A percentile compares a stretch with the other conserved stretches of the same genome.
Conservation (phyloP, 1,140 invertebrate species). For the Neelides sp. region DNA sequence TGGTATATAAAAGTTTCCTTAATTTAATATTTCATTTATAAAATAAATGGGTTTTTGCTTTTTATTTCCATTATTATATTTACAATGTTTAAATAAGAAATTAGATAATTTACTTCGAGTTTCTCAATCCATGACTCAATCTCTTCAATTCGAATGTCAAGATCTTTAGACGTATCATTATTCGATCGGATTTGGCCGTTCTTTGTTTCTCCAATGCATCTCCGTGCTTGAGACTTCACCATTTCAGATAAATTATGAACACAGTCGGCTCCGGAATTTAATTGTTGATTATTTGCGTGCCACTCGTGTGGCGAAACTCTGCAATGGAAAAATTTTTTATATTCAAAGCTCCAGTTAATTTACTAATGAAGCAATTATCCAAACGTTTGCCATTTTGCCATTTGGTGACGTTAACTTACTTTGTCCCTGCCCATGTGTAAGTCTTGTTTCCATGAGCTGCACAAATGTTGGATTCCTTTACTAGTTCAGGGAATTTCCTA, state of each 20-base stretch:
- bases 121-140: conserved; percentile 13
- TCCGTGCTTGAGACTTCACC: conserved; percentile 12
- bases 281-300: conserved; percentile 22
- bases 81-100: too few relatives aligned
- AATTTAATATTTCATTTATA: too few relatives aligned
- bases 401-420: conserved; percentile 7
- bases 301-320: conserved; percentile 25
- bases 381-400: not conserved
- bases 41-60: too few relatives aligned
- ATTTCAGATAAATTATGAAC: conserved; percentile 21
- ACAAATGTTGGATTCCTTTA: conserved; percentile 21
- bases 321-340: not conserved
- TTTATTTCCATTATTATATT: too few relatives aligned
- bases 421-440: not conserved
- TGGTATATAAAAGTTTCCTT: too few relatives aligned
- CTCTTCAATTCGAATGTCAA: conserved; percentile 13
- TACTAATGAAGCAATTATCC: not conserved
- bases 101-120: too few relatives aligned
- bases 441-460: conserved; percentile 17
- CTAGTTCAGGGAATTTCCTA: conserved; percentile 26
- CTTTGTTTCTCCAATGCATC: conserved; percentile 13
- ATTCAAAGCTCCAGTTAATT: not conserved
- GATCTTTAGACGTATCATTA: conserved; percentile 18
- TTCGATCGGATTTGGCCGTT: conserved; percentile 22
- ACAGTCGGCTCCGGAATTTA: conserved; percentile 23